Base-by-base conservation (phyloP, 2,113 vertebrate genomes). In the Pterophyllum scalare region DNA sequence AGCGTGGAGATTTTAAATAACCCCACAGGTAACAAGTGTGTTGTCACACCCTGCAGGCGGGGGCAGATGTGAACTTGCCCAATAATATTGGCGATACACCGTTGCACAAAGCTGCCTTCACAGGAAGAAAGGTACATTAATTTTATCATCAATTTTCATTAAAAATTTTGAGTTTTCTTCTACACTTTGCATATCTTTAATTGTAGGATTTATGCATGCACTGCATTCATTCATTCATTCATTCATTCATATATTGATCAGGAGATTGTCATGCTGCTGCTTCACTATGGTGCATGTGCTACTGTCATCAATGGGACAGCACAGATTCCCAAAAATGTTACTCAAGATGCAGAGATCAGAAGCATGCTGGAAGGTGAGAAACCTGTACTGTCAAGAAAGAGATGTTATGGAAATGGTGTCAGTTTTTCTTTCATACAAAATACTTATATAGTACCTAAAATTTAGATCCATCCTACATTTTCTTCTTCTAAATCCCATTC, bases 1-100 rank as follows among this genome's bases (percentile, higher is more conserved):
- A 58, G 26, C 17, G 4, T 74, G 33, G n/a, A 19, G n/a, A 64
- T 76, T 33, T 52, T 31, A 20, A 62, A 26, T 20, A 10, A 22
- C 9, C 58, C 19, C 5, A 28, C 17, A 8, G 15, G 17, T 81
- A 72, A 80, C 5, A 2, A 1, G 9, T 77, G 20, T 95, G 88
- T 56, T 2, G 11, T 76, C 58, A 2, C 26, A 20, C 38, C 35
- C 19, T 85, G 46, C 88, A 99, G 98, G 97, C 96, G 24, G 98
- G 97, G 76, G 98, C 97, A 6, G 97, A 97, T 56, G 97, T 97
- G 59, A 97, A 98, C 76, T 94, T 99, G 80, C 94, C 97, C 76
- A 99, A 99, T 78, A 98, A 98, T 78, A 96, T 99, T 84, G 98
- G 98, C 26, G 98, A 99, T 77, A 98, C 97, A 0, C 96, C 98